Percentiles rank a stretch among this genome's conserved stretches.
Evolutionary conservation across 2,888 invertebrate species (phyloP).

Genomic region (Argyresthia goedartella): DNA sequence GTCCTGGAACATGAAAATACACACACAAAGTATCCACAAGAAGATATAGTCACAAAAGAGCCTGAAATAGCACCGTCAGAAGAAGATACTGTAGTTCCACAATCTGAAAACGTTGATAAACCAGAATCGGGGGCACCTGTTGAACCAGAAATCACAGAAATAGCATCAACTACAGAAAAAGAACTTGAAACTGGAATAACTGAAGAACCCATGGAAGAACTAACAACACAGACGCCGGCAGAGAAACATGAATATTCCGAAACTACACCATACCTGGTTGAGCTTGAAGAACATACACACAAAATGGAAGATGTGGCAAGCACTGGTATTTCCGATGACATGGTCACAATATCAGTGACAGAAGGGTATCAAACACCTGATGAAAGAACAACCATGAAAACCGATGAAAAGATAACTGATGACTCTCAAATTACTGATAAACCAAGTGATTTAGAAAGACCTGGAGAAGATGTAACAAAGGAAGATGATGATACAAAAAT

Average conservation of each 20-base stretch:
- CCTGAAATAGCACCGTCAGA: slow-evolving; percentile 5
- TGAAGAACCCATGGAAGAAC: slow-evolving; percentile 4
- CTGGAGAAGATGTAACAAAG: background rate
- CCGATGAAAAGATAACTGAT: background rate
- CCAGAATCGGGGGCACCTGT: background rate
- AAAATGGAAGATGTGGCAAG: slow-evolving; percentile 20
- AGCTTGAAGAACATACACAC: slow-evolving; percentile 45
- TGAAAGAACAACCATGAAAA: slow-evolving; percentile 20
- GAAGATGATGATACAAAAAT: background rate
- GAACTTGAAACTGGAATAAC: slow-evolving; percentile 4
- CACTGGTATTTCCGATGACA: slow-evolving; percentile 15
- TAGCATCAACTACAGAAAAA: slow-evolving; percentile 7
- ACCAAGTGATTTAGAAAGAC: background rate
- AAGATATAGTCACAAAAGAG: background rate
- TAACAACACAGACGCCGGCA: background rate
- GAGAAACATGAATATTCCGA: slow-evolving; percentile 14
- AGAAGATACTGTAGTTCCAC: slow-evolving; percentile 3
- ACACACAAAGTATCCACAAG: background rate
- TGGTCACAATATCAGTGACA: slow-evolving; percentile 10
- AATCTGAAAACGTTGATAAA: background rate
- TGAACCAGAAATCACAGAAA: slow-evolving; percentile 4
- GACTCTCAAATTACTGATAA: background rate
- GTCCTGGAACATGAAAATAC: background rate
- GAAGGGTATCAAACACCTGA: slow-evolving; percentile 32
- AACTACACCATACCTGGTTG: slow-evolving; percentile 37